Evolutionary conservation across 2,113 vertebrate species (phyloP).

Genomic region (Mus pahari): DNA sequence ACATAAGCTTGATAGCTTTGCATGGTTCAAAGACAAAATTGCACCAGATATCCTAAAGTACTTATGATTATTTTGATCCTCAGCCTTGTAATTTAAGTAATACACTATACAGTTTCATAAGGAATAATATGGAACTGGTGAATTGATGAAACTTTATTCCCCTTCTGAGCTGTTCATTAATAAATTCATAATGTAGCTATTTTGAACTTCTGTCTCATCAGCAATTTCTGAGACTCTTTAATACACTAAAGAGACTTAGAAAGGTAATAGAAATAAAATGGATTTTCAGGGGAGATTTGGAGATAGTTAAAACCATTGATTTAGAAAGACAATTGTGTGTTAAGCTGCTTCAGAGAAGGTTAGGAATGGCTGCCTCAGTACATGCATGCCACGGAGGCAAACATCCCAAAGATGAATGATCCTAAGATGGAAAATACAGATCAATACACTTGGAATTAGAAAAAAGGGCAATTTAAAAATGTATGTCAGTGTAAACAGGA

Average conservation of each 20-base stretch:
- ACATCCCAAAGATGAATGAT: conserved; percentile 56
- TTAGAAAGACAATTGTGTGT: conserved; percentile 34
- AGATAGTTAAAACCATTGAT: conserved; percentile 61
- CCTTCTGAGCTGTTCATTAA: conserved; percentile 33
- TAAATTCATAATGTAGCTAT: conserved; percentile 14
- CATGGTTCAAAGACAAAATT: conserved; percentile 18
- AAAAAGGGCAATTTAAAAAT: conserved; percentile 66
- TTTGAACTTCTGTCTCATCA: conserved; percentile 55
- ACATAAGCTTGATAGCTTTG: background rate
- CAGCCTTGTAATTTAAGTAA: background rate
- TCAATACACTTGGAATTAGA: conserved; percentile 58
- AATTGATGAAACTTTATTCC: conserved; percentile 19
- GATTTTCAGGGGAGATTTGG: conserved; percentile 58
- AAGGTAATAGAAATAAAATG: conserved; percentile 68
- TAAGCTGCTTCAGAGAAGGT: background rate
- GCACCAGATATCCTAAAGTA: background rate
- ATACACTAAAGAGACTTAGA: conserved; percentile 55
- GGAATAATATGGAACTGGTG: background rate
- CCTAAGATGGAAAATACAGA: conserved; percentile 59
- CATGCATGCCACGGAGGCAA: background rate
- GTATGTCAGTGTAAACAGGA: conserved; percentile 59
- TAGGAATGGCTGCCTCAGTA: conserved; percentile 6
- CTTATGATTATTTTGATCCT: conserved; percentile 45
- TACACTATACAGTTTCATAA: background rate
- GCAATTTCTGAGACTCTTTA: conserved; percentile 54